Conservation (phyloP, 2,888 invertebrate genomes). For the Calameuta filiformis region DNA sequence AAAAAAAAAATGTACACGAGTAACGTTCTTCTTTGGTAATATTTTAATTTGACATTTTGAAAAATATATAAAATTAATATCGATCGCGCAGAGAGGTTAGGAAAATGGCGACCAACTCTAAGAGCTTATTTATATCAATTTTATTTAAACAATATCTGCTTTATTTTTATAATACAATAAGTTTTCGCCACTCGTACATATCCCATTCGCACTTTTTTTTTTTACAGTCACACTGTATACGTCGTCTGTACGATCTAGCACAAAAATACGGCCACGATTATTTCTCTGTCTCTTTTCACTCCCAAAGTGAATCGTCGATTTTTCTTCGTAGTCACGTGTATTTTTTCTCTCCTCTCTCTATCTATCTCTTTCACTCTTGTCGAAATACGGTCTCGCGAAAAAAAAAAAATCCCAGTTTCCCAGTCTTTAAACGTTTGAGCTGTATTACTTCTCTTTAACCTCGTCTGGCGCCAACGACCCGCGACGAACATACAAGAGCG, state of each 20-base stretch:
- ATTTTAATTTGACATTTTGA: background rate
- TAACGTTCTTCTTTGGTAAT: background rate
- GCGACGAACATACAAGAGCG: background rate
- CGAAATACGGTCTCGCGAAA: slow-evolving; percentile 28
- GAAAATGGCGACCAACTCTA: background rate
- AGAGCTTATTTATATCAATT: slow-evolving; percentile 50
- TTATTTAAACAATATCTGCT: slow-evolving; percentile 64
- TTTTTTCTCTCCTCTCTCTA: slow-evolving; percentile 19
- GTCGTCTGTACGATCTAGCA: slow-evolving; percentile 44
- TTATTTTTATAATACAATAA: slow-evolving; percentile 60
- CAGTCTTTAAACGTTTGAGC: slow-evolving; percentile 47
- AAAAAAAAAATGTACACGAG: too few relatives aligned
- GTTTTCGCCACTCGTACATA: slow-evolving; percentile 44
- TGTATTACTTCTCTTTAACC: slow-evolving; percentile 17
- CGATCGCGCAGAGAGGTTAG: background rate
- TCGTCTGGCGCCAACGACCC: background rate
- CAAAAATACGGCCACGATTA: slow-evolving; percentile 55
- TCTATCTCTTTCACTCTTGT: slow-evolving; percentile 19
- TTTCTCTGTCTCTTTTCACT: slow-evolving; percentile 23
- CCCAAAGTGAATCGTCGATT: background rate
- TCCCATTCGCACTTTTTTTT: slow-evolving; percentile 29
- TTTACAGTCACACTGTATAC: slow-evolving; percentile 38
- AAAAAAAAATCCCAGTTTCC: slow-evolving; percentile 46
- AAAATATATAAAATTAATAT: background rate
- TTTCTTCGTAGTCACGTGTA: background rate